phyloP scores from a whole-genome alignment of 2,888 invertebrate species.

The Atethmia centrago region DNA sequence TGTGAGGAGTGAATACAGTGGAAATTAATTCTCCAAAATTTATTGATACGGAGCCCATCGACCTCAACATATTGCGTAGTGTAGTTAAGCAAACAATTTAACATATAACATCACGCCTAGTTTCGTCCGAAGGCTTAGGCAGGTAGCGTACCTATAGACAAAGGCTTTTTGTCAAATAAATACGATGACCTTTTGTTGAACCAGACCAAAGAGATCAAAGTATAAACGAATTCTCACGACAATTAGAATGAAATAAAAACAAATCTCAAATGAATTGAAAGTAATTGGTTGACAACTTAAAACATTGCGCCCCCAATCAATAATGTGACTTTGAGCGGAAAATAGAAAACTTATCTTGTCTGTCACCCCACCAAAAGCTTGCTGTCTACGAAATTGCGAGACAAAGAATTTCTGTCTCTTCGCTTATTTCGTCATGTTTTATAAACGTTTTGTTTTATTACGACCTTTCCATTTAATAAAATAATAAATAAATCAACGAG shows the following conservation, averaged over 20 bases:
- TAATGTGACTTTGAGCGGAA: slow-evolving; percentile 40
- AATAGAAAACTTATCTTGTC: slow-evolving; percentile 53
- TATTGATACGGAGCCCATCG: neutral
- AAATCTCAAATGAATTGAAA: slow-evolving; percentile 18
- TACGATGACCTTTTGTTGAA: neutral
- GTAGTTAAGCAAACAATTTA: neutral
- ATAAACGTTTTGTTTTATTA: slow-evolving; percentile 27
- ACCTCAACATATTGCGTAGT: neutral
- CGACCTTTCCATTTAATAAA: neutral
- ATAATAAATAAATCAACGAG: slow-evolving; percentile 9
- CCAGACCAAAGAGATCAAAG: neutral
- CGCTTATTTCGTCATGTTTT: slow-evolving; percentile 9
- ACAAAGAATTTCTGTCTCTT: slow-evolving; percentile 31
- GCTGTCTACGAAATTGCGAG: slow-evolving; percentile 38
- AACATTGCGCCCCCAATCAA: slow-evolving; percentile 38
- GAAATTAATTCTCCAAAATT: too few relatives aligned
- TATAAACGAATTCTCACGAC: neutral
- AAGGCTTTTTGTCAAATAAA: neutral
- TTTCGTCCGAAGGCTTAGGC: too few relatives aligned
- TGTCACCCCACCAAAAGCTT: slow-evolving; percentile 35
- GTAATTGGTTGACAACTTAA: slow-evolving; percentile 28
- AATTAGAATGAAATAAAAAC: slow-evolving; percentile 5
- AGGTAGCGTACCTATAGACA: too few relatives aligned
- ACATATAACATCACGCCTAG: too few relatives aligned
- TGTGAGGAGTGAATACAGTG: too few relatives aligned